Evolutionary conservation across 1,140 invertebrate species (phyloP), one percentile per base, ranked within the genome.

Genomic region (Caerostris darwini): DNA sequence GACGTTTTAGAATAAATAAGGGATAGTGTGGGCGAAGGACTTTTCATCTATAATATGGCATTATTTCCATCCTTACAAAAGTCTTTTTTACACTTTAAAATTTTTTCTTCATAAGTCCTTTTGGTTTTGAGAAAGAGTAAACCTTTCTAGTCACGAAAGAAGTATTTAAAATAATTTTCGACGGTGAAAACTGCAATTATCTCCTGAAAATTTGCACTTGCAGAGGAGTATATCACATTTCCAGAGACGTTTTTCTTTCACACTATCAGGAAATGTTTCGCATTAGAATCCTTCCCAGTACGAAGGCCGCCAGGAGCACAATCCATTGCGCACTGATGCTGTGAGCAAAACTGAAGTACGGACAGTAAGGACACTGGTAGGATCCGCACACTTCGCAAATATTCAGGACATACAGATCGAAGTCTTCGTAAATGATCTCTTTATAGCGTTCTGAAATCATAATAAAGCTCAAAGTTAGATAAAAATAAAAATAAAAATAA

Each of bases 361-460:
- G 97, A 95, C 97, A 97, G 94, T 97, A 97, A 1, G 97, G 97
- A 95, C 97, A 97, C 95, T 97, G 97, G 95, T 97, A 97, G 1
- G 97, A 97, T 0, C 97, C 97, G 95, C 97, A 97, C 54, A 97
- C 97, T 95, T 97, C 97, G 95, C 97, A 97, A 61, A 97, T 97
- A 95, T 96, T 97, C 91, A 97, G 95, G 3, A 96, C 95, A 89
- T 97, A 97, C 57, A 97, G 95, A 64, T 96, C 96, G 85, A 96
- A 96, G 2, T 97, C 96, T 89, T 97, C 96, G 71, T 97, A 96
- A 64, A 97, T 96, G 3, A 96, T 95, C 90, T 97, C 96, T 92
- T 97, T 96, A 95, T 97, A 97, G 94, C 96, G 96, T 94, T 97
- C 97, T 97, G 96, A 34, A 96, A 95, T 34, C 34, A 34, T 34